A percentile compares a stretch with the other conserved stretches of the same genome.
Conservation (phyloP, 2,888 invertebrate species). For the Leptopilina syphax region DNA sequence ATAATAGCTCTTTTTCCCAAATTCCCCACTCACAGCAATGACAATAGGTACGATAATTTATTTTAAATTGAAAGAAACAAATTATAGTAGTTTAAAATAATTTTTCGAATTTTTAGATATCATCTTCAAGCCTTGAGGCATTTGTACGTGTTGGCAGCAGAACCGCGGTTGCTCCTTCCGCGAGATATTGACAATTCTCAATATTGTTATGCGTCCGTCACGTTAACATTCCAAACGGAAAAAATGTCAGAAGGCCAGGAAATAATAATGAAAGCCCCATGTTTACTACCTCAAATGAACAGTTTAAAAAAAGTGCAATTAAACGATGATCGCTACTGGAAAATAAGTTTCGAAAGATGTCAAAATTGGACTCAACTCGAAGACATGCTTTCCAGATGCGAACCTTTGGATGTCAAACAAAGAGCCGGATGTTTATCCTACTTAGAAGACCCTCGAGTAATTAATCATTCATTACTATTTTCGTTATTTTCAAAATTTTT, state of each 20-base stretch:
- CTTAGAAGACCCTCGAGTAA: slow-evolving; percentile 85
- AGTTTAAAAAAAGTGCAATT: slow-evolving; percentile 86
- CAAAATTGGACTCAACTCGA: slow-evolving; percentile 90
- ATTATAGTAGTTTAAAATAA: background rate
- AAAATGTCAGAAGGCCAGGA: slow-evolving; percentile 78
- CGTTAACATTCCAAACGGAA: slow-evolving; percentile 71
- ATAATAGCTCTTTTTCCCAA: slow-evolving; percentile 97
- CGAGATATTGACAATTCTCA: slow-evolving; percentile 89
- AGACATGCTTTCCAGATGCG: slow-evolving; percentile 82
- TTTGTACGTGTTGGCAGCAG: slow-evolving; percentile 95
- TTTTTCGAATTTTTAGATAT: slow-evolving; percentile 81
- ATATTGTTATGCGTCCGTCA: slow-evolving; percentile 89
- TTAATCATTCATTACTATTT: slow-evolving; percentile 39
- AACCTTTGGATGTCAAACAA: slow-evolving; percentile 90
- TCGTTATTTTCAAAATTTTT: background rate
- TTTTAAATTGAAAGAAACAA: background rate
- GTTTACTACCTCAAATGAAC: slow-evolving; percentile 89
- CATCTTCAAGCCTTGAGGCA: slow-evolving; percentile 98
- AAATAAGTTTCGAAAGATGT: slow-evolving; percentile 88
- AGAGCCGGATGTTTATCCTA: slow-evolving; percentile 93
- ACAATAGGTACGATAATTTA: slow-evolving; percentile 86
- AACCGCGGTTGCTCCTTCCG: slow-evolving; percentile 92
- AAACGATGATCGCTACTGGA: slow-evolving; percentile 93
- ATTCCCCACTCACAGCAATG: slow-evolving; percentile 96
- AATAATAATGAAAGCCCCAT: slow-evolving; percentile 86